Evolutionary conservation across 2,797 vertebrate species (phyloP), one percentile per base, ranked within the genome.

Genomic region (Mycteria americana): DNA sequence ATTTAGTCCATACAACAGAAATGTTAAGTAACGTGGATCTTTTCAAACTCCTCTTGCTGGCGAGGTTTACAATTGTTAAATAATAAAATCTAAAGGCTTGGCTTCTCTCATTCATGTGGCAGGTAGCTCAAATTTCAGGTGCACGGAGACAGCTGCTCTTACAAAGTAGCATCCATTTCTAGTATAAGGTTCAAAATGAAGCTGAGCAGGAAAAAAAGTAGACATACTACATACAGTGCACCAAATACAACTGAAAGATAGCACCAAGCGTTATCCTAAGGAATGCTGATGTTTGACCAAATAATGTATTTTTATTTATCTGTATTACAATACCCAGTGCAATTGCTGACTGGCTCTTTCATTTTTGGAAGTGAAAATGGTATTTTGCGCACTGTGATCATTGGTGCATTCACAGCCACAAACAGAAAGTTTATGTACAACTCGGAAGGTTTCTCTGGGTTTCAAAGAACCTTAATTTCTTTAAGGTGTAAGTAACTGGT

Each of bases 401-500:
- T 9, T 73, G 67, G 51, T 41, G 35, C 12, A 8, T 60, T 81
- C 59, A 28, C 31, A 54, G 39, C 22, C 54, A 46, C 28, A 23
- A 54, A 22, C 28, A 30, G 50, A 25, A 76, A 12, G 37, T 21
- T 68, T 60, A 12, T 28, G 22, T 48, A 11, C 25, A 28, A 7
- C 57, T 64, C 25, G 1, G 46, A 41, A 31, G 31, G 39, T 46
- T 43, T 33, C 28, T 78, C 23, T 54, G 68, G 54, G 19, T 93
- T 91, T 88, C 75, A 89, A 64, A 96, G 81, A 92, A 54, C 18
- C 48, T 46, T 33, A 46, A 25, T 94, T 92, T 87, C 73, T 81
- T 91, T 60, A 65, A 50, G 64, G 27, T 85, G 45, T 39, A 91
- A 83, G 78, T 57, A 54, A 56, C 53, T 68, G 57, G 46, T 96